Evolutionary conservation across 2,113 vertebrate genomes (phyloP).

Genomic region (Pipra filicauda): DNA sequence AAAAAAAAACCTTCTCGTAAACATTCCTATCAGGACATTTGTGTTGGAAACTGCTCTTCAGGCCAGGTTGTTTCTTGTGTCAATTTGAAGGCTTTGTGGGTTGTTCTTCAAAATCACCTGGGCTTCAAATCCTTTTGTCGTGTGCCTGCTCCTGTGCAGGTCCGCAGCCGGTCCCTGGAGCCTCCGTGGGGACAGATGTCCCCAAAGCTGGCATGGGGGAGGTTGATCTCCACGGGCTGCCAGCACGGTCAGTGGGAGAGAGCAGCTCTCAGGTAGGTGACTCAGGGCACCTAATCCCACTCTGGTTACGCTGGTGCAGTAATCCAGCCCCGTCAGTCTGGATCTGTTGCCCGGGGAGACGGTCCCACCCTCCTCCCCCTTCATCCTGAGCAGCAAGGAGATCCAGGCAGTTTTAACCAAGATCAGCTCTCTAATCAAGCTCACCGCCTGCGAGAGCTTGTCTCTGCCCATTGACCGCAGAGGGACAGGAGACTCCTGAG

Average conservation of each 20-base stretch:
- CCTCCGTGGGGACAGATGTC: rapidly evolving
- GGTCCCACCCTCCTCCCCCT: not conserved
- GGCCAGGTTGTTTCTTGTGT: not conserved
- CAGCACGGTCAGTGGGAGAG: not conserved
- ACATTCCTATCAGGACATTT: not conserved
- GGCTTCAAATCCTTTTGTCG: not conserved
- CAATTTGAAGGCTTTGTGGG: not conserved
- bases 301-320: rapidly evolving
- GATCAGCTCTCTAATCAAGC: constrained; percentile 51
- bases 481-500: not conserved
- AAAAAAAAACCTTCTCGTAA: rapidly evolving
- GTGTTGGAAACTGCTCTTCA: rapidly evolving
- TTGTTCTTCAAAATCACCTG: not conserved
- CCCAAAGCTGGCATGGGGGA: not conserved
- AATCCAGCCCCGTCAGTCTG: constrained; percentile 24
- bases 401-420: constrained; percentile 47
- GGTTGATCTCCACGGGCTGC: not conserved
- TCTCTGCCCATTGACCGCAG: not conserved
- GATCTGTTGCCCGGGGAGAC: not conserved
- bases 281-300: not conserved
- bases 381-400: constrained; percentile 3
- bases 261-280: not conserved
- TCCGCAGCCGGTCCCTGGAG: not conserved
- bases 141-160: not conserved
- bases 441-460: constrained; percentile 1